Evolutionary conservation across 2,113 vertebrate genomes (phyloP).

Genomic region (Zeus faber): DNA sequence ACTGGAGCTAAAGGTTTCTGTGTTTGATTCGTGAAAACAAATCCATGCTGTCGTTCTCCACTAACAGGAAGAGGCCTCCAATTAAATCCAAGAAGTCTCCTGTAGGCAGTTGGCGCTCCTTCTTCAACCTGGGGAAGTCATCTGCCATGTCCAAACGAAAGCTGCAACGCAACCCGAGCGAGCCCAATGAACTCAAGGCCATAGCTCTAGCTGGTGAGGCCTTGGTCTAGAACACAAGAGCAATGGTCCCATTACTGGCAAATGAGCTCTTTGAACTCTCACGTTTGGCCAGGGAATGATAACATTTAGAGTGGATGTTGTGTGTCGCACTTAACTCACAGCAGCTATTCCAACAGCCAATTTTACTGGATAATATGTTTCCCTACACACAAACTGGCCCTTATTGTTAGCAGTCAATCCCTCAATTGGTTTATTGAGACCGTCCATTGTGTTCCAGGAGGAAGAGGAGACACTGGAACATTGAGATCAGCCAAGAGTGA

Average conservation of each 20-base stretch:
- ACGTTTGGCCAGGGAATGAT: too few species aligned
- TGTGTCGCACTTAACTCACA: too few species aligned
- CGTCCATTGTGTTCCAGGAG: conserved; percentile 69
- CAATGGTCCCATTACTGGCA: too few species aligned
- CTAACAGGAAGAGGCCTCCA: conserved; percentile 84
- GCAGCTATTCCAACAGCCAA: too few species aligned
- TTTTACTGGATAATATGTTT: too few species aligned
- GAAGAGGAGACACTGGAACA: conserved; percentile 88
- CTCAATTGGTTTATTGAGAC: too few species aligned
- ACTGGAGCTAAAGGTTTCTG: too few species aligned
- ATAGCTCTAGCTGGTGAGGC: conserved; percentile 88
- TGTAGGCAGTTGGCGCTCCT: conserved; percentile 96
- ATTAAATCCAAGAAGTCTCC: conserved; percentile 95
- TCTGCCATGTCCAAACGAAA: conserved; percentile 91
- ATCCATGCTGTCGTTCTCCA: not conserved
- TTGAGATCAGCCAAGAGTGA: conserved; percentile 96
- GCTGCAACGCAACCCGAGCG: conserved; percentile 94
- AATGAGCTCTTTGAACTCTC: too few species aligned
- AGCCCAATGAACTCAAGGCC: conserved; percentile 91
- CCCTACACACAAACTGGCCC: too few species aligned
- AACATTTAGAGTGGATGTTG: too few species aligned
- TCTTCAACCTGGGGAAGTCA: conserved; percentile 95
- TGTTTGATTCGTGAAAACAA: too few species aligned
- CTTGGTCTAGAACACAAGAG: not conserved
- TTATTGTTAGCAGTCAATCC: too few species aligned